phyloP scores from a whole-genome alignment of 2,888 invertebrate species.

The Autographa pulchrina region DNA sequence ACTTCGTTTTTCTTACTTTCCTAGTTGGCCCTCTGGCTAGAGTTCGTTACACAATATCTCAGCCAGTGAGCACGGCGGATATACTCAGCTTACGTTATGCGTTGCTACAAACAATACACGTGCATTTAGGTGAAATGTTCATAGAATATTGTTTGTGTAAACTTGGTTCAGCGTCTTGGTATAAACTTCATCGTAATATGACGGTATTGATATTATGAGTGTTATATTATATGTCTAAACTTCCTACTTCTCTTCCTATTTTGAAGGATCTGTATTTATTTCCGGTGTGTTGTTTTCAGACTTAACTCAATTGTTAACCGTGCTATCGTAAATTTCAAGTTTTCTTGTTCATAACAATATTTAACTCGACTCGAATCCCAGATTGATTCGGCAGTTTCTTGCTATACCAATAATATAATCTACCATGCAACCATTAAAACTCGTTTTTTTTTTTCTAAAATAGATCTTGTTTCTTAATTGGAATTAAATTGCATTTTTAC shows the following conservation, averaged over 20 bases:
- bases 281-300: not conserved
- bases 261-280: not conserved
- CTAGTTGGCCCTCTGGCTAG: conserved; percentile 36
- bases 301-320: not conserved
- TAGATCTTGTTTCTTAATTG: not conserved
- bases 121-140: conserved; percentile 9
- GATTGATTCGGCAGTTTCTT: too few species aligned
- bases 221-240: not conserved
- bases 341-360: too few species aligned
- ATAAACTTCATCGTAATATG: not conserved
- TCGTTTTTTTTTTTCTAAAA: too few species aligned
- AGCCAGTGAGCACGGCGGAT: conserved; percentile 9
- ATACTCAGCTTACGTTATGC: conserved; percentile 35
- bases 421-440: too few species aligned
- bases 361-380: too few species aligned
- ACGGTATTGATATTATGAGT: not conserved
- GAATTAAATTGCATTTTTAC: too few species aligned
- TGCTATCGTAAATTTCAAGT: not conserved
- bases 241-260: not conserved
- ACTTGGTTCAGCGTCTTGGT: not conserved
- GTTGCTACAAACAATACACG: conserved; percentile 16
- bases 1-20: conserved; percentile 53
- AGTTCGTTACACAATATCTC: conserved; percentile 44
- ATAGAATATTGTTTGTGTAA: conserved; percentile 15
- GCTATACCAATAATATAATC: too few species aligned